Percentiles rank a stretch among this genome's conserved stretches.
Conservation (phyloP, 2,888 invertebrate species). For the Nipponacmea schrenckii region DNA sequence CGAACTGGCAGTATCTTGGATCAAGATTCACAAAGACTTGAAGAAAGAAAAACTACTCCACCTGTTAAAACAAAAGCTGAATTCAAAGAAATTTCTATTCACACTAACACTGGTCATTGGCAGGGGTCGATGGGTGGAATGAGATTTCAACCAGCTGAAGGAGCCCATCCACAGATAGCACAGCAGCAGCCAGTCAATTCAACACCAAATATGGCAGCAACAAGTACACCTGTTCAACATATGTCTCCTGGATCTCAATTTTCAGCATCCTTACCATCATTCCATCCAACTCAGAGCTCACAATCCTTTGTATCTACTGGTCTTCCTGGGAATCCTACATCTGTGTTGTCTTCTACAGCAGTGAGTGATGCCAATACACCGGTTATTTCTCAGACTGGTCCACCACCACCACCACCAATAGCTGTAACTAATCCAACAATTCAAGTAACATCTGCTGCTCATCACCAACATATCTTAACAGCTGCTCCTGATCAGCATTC, state of each 20-base stretch:
- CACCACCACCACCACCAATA: not conserved
- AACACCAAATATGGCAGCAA: conserved; percentile 14
- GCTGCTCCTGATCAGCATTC: not conserved
- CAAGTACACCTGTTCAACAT: conserved; percentile 1
- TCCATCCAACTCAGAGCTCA: conserved; percentile 11
- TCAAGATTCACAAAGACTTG: conserved; percentile 91
- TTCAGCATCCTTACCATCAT: conserved; percentile 9
- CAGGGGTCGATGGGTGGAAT: not conserved
- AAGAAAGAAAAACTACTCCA: conserved; percentile 71
- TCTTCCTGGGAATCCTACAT: conserved; percentile 9
- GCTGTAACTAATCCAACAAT: conserved; percentile 27
- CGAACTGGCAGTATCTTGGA: conserved; percentile 91
- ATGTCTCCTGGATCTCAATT: not conserved
- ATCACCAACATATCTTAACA: not conserved
- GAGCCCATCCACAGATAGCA: not conserved
- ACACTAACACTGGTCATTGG: conserved; percentile 9
- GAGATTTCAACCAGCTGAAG: conserved; percentile 11
- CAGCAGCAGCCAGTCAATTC: conserved; percentile 18
- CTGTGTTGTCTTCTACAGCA: not conserved
- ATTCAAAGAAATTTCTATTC: conserved; percentile 33
- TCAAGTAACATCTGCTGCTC: conserved; percentile 32
- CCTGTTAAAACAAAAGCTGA: conserved; percentile 43
- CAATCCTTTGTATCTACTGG: conserved; percentile 20
- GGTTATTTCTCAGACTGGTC: conserved; percentile 3
- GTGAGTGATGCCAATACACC: not conserved